These are phyloP conservation scores for Coptodon rendalli DNA, from an alignment of 2,113 vertebrate genomes.

Conservation along the genomic window DNA sequence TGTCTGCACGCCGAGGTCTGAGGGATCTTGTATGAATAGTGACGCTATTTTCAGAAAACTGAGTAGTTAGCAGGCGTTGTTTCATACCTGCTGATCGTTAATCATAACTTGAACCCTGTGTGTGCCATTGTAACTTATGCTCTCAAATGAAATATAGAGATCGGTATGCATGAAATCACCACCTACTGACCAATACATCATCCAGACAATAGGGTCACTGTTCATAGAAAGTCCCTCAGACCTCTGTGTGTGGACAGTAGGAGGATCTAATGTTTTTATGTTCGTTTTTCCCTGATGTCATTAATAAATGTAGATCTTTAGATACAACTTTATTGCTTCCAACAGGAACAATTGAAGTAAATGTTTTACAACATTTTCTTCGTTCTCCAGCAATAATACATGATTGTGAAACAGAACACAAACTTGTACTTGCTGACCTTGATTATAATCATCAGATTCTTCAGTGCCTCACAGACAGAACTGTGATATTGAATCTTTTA, in stretches of 20 bases:
- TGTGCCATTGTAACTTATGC: background rate
- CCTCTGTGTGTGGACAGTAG: background rate
- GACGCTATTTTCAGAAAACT: background rate
- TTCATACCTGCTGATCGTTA: background rate
- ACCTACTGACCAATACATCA: background rate
- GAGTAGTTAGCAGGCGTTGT: background rate
- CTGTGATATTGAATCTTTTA: background rate
- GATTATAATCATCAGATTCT: rapidly evolving
- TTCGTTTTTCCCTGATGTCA: rapidly evolving
- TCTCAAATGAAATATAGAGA: background rate
- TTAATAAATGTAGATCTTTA: background rate
- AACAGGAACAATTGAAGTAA: background rate
- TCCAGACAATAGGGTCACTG: background rate
- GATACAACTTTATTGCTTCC: background rate
- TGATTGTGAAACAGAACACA: rapidly evolving
- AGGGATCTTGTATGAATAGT: background rate
- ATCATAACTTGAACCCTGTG: background rate
- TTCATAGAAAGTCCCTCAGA: background rate
- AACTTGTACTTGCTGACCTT: background rate
- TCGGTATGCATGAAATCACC: background rate
- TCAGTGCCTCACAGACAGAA: rapidly evolving
- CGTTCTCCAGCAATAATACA: background rate
- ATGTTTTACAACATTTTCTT: too few species aligned
- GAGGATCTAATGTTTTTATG: background rate
- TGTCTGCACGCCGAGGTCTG: background rate